These are phyloP conservation scores for Lagorchestes hirsutus DNA, from an alignment of 2,797 vertebrate species.

Conservation along the genomic window DNA sequence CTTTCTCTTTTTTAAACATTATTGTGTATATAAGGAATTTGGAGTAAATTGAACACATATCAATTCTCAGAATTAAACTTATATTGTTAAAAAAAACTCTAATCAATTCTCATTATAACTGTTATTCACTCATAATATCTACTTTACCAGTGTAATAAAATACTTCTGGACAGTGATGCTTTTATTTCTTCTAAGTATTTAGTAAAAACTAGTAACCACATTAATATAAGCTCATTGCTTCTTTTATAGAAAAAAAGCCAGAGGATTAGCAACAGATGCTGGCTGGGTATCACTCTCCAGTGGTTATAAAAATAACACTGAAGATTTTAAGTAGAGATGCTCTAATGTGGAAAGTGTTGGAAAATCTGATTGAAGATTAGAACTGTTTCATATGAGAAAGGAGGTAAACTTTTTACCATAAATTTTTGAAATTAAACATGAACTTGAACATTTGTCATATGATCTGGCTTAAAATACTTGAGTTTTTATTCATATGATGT, in stretches of 20 bases:
- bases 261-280: conserved; percentile 84
- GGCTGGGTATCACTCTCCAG: conserved; percentile 82
- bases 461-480: conserved; percentile 86
- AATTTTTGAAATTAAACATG: conserved; percentile 88
- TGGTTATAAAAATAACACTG: conserved; percentile 84
- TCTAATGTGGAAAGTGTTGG: conserved; percentile 83
- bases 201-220: conserved; percentile 78
- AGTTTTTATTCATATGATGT: conserved; percentile 86
- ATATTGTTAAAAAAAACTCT: conserved; percentile 41
- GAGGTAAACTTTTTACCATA: conserved; percentile 84
- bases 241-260: conserved; percentile 75
- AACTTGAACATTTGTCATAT: conserved; percentile 86
- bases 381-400: conserved; percentile 80
- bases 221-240: conserved; percentile 76
- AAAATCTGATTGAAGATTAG: conserved; percentile 86
- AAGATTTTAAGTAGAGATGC: conserved; percentile 78
- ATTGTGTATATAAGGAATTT: background rate
- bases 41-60: conserved; percentile 7
- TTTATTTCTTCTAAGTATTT: conserved; percentile 74
- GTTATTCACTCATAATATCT: conserved; percentile 5
- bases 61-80: conserved; percentile 46
- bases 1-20: background rate
- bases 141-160: conserved; percentile 74
- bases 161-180: conserved; percentile 73
- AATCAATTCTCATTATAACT: conserved; percentile 7